Percentiles rank a stretch among this genome's conserved stretches.
phyloP scores from a whole-genome alignment of 2,888 invertebrate genomes.

The Melinaea marsaeus region DNA sequence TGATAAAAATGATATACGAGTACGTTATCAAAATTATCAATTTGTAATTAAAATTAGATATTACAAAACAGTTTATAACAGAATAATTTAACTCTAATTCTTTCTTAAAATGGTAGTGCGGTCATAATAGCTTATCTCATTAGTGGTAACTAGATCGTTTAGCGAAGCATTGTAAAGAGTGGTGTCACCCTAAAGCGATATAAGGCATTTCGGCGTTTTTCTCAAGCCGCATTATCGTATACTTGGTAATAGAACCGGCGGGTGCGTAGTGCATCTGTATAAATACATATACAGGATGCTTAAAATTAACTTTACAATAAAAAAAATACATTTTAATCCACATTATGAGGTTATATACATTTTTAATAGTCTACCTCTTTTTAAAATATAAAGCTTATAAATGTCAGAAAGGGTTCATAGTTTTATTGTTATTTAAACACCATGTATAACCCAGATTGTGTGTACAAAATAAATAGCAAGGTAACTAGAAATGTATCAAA shows the following conservation, averaged over 20 bases:
- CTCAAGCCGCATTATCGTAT: slow-evolving; percentile 61
- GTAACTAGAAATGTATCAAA: slow-evolving; percentile 52
- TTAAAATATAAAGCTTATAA: background rate
- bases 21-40: too few species aligned
- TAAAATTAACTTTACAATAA: background rate
- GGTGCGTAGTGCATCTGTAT: slow-evolving; percentile 56
- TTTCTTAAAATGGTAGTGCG: slow-evolving; percentile 20
- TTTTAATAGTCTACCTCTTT: too few species aligned
- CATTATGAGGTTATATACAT: background rate
- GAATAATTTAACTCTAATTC: slow-evolving; percentile 5
- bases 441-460: slow-evolving; percentile 20
- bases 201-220: slow-evolving; percentile 59
- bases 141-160: slow-evolving; percentile 37
- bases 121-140: slow-evolving; percentile 31
- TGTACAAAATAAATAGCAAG: slow-evolving; percentile 26
- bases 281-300: slow-evolving; percentile 38
- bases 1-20: too few species aligned
- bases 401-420: background rate
- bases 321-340: too few species aligned
- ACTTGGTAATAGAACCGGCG: slow-evolving; percentile 59
- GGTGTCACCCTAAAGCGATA: slow-evolving; percentile 56
- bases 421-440: slow-evolving; percentile 1
- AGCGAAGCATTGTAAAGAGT: slow-evolving; percentile 42
- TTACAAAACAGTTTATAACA: too few species aligned
- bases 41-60: too few species aligned